These are phyloP conservation scores for Cinclus cinclus DNA, from an alignment of 2,113 vertebrate genomes.

Conservation along the genomic window DNA sequence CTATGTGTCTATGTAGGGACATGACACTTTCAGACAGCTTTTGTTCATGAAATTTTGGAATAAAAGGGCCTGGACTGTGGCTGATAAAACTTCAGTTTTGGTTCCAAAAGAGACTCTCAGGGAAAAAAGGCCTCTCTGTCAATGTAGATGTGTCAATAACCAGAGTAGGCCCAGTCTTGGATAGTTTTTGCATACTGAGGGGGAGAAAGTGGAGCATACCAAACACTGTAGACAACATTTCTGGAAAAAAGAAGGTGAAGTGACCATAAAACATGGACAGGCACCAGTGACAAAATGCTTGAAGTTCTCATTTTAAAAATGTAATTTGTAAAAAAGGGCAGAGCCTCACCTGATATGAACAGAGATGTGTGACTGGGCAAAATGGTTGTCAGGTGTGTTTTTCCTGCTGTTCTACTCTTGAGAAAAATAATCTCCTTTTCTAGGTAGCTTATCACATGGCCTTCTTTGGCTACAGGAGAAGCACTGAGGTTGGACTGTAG, in stretches of 20 bases:
- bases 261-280: accelerated
- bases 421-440: neutral
- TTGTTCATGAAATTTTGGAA: neutral
- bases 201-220: neutral
- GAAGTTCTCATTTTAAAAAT: neutral
- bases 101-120: neutral
- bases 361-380: accelerated
- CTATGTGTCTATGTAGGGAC: neutral
- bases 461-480: neutral
- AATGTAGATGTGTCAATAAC: neutral
- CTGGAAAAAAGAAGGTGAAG: neutral
- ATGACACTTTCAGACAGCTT: neutral
- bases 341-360: neutral
- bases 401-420: neutral
- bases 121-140: neutral
- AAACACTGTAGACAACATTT: neutral
- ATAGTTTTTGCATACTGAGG: neutral
- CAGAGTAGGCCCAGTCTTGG: neutral
- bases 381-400: neutral
- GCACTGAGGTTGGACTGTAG: neutral
- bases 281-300: neutral
- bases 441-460: neutral
- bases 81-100: neutral
- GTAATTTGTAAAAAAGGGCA: neutral
- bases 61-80: neutral